These are phyloP conservation scores for Elgonia sp. DNA, from an alignment of 2,888 invertebrate genomes.

Conservation along the genomic window DNA sequence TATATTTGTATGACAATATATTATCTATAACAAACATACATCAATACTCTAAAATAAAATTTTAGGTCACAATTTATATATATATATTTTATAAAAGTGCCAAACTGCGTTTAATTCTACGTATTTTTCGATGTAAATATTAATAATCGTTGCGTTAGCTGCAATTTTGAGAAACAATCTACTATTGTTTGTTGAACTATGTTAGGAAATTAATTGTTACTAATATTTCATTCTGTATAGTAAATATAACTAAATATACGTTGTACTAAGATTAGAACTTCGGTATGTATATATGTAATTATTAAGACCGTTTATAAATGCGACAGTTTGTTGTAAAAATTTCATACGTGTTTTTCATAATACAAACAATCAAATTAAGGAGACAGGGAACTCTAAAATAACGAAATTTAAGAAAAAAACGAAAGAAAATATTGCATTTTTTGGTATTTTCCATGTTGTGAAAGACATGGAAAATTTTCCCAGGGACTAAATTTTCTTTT, in stretches of 20 bases:
- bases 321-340: conserved; percentile 43
- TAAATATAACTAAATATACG: not conserved
- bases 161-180: conserved; percentile 27
- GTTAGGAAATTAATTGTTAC: conserved; percentile 12
- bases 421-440: too few species aligned
- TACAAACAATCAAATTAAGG: conserved; percentile 23
- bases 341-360: conserved; percentile 44
- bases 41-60: not conserved
- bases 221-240: conserved; percentile 3
- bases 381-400: conserved; percentile 22
- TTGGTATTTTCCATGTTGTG: too few species aligned
- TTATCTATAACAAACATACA: too few species aligned
- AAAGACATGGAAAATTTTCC: too few species aligned
- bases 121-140: conserved; percentile 17
- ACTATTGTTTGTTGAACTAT: conserved; percentile 25
- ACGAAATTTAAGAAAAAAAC: too few species aligned
- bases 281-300: conserved; percentile 61
- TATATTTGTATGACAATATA: too few species aligned
- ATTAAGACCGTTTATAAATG: conserved; percentile 20
- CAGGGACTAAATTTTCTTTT: too few species aligned
- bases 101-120: conserved; percentile 6
- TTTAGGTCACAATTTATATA: not conserved
- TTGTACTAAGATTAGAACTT: conserved; percentile 20
- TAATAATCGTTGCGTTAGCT: not conserved
- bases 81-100: conserved; percentile 23